Conservation (phyloP, 2,113 vertebrate species). For the Aegithalos caudatus region DNA sequence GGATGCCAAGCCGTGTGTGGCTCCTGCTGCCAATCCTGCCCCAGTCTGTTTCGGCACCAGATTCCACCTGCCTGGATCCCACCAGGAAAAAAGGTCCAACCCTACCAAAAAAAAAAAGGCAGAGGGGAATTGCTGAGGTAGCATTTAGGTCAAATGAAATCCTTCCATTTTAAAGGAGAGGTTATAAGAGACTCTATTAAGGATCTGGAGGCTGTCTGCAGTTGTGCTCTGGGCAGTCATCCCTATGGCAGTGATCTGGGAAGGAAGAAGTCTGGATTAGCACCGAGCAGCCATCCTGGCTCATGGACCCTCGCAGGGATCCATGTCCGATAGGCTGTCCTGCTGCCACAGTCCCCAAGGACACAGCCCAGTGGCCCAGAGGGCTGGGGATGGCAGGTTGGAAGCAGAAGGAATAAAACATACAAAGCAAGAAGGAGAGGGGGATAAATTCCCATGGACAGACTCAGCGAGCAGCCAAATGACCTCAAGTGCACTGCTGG, state of each 20-base stretch:
- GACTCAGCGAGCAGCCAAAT: not conserved
- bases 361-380: not conserved
- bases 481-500: slow-evolving; percentile 12
- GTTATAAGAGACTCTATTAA: not conserved
- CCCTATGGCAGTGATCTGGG: not conserved
- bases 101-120: not conserved
- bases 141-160: not conserved
- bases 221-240: not conserved
- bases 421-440: not conserved
- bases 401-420: not conserved
- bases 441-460: slow-evolving; percentile 38
- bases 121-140: not conserved
- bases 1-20: not conserved
- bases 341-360: fast-evolving
- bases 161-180: not conserved
- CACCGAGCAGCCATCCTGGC: not conserved
- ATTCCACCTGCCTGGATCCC: not conserved
- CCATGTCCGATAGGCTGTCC: fast-evolving
- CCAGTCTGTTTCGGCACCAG: fast-evolving
- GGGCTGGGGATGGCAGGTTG: not conserved
- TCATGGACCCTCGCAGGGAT: fast-evolving
- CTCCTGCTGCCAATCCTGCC: not conserved
- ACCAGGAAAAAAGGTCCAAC: not conserved
- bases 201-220: not conserved
- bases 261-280: not conserved